These are phyloP conservation scores for Leptinotarsa juncta DNA, from an alignment of 2,888 invertebrate species.

Conservation along the genomic window DNA sequence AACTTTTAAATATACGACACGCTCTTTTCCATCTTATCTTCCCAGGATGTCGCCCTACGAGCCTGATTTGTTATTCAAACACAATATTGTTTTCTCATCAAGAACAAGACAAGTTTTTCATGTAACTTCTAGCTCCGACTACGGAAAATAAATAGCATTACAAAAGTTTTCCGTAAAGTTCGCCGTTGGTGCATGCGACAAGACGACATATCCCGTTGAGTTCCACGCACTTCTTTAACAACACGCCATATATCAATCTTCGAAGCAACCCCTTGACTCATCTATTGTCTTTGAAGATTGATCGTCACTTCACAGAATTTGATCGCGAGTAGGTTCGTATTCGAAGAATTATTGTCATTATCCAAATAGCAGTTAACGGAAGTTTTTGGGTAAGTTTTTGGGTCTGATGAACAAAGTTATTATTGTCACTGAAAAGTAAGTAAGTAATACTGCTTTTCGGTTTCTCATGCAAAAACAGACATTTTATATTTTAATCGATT, in stretches of 20 bases:
- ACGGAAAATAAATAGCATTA: slow-evolving; percentile 26
- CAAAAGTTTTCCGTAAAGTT: slow-evolving; percentile 30
- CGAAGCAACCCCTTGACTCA: slow-evolving; percentile 17
- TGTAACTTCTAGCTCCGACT: slow-evolving; percentile 28
- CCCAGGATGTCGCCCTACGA: slow-evolving; percentile 23
- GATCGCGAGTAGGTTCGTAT: neutral
- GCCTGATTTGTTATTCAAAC: slow-evolving; percentile 43
- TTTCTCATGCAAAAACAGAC: too few relatives aligned
- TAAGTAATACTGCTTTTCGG: too few relatives aligned
- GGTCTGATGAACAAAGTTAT: too few relatives aligned
- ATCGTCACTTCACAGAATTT: neutral
- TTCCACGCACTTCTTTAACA: slow-evolving; percentile 27
- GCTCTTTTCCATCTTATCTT: slow-evolving; percentile 9
- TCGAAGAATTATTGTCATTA: too few relatives aligned
- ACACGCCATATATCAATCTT: slow-evolving; percentile 12
- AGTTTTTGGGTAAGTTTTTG: too few relatives aligned
- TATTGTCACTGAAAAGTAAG: too few relatives aligned
- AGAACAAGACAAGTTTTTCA: slow-evolving; percentile 38
- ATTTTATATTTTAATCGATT: too few relatives aligned
- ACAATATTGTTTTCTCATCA: slow-evolving; percentile 37
- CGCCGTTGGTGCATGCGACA: slow-evolving; percentile 23
- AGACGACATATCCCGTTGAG: slow-evolving; percentile 20
- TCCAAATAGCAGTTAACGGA: too few relatives aligned
- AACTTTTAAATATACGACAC: slow-evolving; percentile 14
- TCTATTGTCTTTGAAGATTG: slow-evolving; percentile 11